Percentiles rank a stretch among this genome's conserved stretches.
Evolutionary conservation across 2,797 vertebrate genomes (phyloP).

Genomic region (Argya squamiceps): DNA sequence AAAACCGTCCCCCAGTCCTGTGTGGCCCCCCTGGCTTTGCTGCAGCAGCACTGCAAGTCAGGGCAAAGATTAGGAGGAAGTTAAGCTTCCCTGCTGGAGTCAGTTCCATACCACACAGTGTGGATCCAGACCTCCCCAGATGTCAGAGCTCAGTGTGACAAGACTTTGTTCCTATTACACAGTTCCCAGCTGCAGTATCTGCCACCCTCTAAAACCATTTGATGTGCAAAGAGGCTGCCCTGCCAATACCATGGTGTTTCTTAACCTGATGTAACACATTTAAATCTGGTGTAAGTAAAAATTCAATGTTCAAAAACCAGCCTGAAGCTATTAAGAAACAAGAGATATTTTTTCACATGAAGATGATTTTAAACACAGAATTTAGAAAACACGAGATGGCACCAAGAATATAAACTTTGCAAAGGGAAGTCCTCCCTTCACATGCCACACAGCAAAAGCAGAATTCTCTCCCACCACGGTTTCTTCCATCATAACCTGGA

Average conservation of each 20-base stretch:
- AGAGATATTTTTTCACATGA: background rate
- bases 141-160: background rate
- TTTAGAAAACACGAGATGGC: background rate
- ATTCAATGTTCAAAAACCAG: background rate
- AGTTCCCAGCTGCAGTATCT: background rate
- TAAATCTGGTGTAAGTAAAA: background rate
- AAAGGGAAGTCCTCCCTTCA: background rate
- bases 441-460: rapidly evolving
- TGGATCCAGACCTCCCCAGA: background rate
- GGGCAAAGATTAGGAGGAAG: background rate
- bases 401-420: background rate
- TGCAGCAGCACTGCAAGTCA: background rate
- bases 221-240: background rate
- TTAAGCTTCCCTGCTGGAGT: background rate
- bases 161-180: background rate
- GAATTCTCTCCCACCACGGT: background rate
- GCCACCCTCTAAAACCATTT: background rate
- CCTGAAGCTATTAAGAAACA: background rate
- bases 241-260: background rate
- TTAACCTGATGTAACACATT: background rate
- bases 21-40: background rate
- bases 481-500: background rate
- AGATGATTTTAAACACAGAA: background rate
- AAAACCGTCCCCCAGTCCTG: background rate
- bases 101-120: background rate